These are phyloP conservation scores for Podabrus alpinus DNA, from an alignment of 2,888 invertebrate species.

Conservation along the genomic window DNA sequence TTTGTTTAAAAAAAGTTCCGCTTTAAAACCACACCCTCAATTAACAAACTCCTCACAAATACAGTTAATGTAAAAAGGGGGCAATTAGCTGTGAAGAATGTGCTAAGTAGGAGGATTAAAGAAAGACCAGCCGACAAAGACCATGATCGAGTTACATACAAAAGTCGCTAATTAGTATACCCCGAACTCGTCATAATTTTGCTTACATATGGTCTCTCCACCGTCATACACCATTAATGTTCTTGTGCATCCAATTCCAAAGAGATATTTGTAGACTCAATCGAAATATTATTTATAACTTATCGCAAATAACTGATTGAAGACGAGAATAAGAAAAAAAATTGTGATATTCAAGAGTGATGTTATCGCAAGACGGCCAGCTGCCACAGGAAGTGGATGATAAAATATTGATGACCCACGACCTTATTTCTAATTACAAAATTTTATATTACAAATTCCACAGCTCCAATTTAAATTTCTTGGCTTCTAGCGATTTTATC, in stretches of 20 bases:
- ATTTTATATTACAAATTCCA: slow-evolving; percentile 14
- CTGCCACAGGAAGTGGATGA: slow-evolving; percentile 38
- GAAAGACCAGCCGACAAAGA: slow-evolving; percentile 23
- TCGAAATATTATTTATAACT: slow-evolving; percentile 6
- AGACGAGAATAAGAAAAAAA: slow-evolving; percentile 18
- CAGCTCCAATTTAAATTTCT: not conserved
- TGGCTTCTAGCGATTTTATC: not conserved
- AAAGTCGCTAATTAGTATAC: slow-evolving; percentile 24
- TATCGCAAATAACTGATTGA: slow-evolving; percentile 18
- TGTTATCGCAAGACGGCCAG: slow-evolving; percentile 25
- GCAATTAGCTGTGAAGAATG: slow-evolving; percentile 11
- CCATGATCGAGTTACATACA: slow-evolving; percentile 19
- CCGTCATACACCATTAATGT: not conserved
- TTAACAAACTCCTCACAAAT: slow-evolving; percentile 12
- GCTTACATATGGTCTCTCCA: not conserved
- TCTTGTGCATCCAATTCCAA: not conserved
- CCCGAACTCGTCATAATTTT: slow-evolving; percentile 11
- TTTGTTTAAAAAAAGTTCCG: not conserved
- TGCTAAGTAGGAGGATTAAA: slow-evolving; percentile 10
- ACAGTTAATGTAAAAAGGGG: slow-evolving; percentile 12
- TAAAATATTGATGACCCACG: slow-evolving; percentile 40
- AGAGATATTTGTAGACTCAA: not conserved
- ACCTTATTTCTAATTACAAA: slow-evolving; percentile 35
- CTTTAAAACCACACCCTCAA: slow-evolving; percentile 10
- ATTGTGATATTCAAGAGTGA: slow-evolving; percentile 12